A percentile compares a stretch with the other conserved stretches of the same genome.
phyloP scores from a whole-genome alignment of 2,113 vertebrate species.

The Acrocephalus arundinaceus region DNA sequence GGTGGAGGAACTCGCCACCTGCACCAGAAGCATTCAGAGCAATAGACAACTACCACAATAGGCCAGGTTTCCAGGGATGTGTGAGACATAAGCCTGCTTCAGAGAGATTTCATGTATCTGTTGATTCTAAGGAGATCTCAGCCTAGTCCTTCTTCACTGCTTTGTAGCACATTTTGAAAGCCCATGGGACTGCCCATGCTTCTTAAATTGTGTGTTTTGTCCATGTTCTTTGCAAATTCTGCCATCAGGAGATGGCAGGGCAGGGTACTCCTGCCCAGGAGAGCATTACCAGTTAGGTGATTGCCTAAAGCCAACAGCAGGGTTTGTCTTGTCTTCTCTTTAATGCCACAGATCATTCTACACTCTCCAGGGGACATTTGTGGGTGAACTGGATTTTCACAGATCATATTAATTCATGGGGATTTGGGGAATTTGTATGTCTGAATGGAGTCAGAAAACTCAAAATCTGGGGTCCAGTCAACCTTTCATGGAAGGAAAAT shows the following conservation, averaged over 20 bases:
- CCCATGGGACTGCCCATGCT: not conserved
- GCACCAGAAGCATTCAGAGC: not conserved
- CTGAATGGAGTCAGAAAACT: not conserved
- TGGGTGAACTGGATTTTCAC: not conserved
- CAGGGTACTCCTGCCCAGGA: not conserved
- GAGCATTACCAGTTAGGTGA: not conserved
- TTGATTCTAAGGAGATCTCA: not conserved
- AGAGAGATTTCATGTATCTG: not conserved
- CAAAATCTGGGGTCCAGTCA: not conserved
- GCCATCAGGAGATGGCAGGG: too few species aligned
- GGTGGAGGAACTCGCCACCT: not conserved
- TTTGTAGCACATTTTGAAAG: not conserved
- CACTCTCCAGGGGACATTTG: not conserved
- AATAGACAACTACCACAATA: not conserved
- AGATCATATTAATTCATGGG: not conserved
- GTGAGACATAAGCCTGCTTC: accelerated
- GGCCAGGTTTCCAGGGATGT: not conserved
- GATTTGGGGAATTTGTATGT: not conserved
- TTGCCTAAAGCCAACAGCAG: not conserved
- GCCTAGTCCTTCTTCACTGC: not conserved
- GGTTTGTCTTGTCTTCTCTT: not conserved
- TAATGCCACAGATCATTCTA: not conserved
- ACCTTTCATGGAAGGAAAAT: not conserved
- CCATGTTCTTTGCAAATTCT: not conserved
- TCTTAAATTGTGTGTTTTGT: not conserved